Evolutionary conservation across 1,140 invertebrate species (phyloP).

Genomic region (Asobara japonica): DNA sequence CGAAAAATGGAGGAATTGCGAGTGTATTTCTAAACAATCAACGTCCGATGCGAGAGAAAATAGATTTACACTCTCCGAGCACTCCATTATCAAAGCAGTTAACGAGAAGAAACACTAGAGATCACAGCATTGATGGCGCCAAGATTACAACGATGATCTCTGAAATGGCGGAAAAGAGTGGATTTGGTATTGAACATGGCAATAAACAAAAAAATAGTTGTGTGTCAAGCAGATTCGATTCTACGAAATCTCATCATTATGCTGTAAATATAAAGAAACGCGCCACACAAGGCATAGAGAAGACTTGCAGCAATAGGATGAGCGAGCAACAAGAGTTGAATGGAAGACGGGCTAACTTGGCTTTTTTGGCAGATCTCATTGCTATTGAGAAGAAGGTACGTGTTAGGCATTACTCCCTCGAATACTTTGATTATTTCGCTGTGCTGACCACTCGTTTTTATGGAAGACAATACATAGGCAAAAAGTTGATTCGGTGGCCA

Average conservation of each 20-base stretch:
- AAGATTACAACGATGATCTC: slow-evolving; percentile 63
- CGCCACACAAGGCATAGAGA: slow-evolving; percentile 13
- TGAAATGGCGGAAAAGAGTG: slow-evolving; percentile 47
- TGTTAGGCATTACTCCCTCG: no score
- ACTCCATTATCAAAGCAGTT: slow-evolving; percentile 36
- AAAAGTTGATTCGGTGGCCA: no score
- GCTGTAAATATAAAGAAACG: slow-evolving; percentile 28
- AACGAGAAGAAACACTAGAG: slow-evolving; percentile 38
- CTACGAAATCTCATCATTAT: neutral
- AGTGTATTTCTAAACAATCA: slow-evolving; percentile 31
- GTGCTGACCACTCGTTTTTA: no score
- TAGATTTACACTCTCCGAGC: slow-evolving; percentile 39
- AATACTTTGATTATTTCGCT: no score
- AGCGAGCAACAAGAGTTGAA: slow-evolving; percentile 19
- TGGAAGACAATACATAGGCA: no score
- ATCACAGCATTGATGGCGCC: slow-evolving; percentile 52
- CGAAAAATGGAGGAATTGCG: neutral
- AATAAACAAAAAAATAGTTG: slow-evolving; percentile 46
- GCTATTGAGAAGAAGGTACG: slow-evolving; percentile 49
- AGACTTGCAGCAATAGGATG: slow-evolving; percentile 18
- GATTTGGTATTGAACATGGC: neutral
- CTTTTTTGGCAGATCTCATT: slow-evolving; percentile 55
- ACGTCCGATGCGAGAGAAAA: slow-evolving; percentile 38
- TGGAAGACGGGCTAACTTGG: slow-evolving; percentile 49
- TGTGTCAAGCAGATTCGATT: slow-evolving; percentile 15